Percentiles rank a stretch among this genome's conserved stretches.
Conservation (phyloP, 2,888 invertebrate species). For the Xestoiulus laeticollis region DNA sequence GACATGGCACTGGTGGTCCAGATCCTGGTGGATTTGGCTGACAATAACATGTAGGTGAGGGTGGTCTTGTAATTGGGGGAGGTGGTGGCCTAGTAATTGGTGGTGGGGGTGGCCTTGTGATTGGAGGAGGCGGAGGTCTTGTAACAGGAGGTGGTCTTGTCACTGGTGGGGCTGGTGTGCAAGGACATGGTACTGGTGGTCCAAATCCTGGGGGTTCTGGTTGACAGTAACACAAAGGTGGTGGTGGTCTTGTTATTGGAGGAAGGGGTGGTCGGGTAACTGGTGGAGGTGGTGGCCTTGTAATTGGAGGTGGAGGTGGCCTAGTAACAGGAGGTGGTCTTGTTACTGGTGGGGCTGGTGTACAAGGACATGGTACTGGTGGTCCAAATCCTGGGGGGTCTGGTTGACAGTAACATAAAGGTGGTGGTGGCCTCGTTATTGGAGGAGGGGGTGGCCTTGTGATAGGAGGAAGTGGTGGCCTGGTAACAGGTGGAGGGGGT, state of each 20-base stretch:
- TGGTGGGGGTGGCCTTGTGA: constrained; percentile 61
- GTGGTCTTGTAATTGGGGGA: constrained; percentile 56
- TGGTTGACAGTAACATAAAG: constrained; percentile 60
- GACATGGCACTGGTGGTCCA: constrained; percentile 16
- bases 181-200: constrained; percentile 56
- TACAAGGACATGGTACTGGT: constrained; percentile 58
- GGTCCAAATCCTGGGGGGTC: constrained; percentile 54
- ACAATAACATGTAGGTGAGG: constrained; percentile 61
- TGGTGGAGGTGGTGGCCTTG: constrained; percentile 61
- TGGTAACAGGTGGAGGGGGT: constrained; percentile 50
- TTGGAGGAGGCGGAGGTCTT: constrained; percentile 54
- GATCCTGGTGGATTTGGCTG: constrained; percentile 56
- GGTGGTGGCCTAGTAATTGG: constrained; percentile 53
- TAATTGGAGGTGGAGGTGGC: constrained; percentile 56
- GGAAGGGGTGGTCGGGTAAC: constrained; percentile 51
- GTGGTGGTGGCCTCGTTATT: constrained; percentile 58
- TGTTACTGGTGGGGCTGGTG: constrained; percentile 61
- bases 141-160: constrained; percentile 61
- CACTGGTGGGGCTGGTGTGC: constrained; percentile 61
- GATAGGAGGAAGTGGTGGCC: constrained; percentile 60
- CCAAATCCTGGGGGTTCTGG: constrained; percentile 56
- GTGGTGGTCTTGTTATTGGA: constrained; percentile 57
- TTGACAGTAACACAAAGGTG: constrained; percentile 60
- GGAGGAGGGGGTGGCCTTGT: constrained; percentile 52
- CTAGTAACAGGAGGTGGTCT: constrained; percentile 61